Conservation (phyloP, 2,113 vertebrate genomes). For the Chionis minor region DNA sequence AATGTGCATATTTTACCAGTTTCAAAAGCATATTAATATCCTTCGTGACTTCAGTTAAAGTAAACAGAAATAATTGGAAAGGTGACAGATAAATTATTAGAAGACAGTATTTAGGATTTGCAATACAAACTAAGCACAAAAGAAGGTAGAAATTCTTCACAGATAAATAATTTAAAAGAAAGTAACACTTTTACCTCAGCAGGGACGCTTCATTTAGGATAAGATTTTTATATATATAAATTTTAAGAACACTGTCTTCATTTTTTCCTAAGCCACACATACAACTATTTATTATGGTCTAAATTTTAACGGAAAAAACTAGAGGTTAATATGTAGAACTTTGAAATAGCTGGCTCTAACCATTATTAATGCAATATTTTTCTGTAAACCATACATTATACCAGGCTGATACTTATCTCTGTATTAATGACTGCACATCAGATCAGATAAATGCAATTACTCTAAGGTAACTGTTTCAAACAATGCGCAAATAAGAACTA, state of each 20-base stretch:
- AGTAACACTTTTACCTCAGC: not conserved
- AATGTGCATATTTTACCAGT: constrained; percentile 32
- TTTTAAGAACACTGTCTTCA: not conserved
- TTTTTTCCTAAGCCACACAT: not conserved
- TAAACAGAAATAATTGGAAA: constrained; percentile 62
- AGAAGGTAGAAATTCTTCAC: not conserved
- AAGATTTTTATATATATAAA: not conserved
- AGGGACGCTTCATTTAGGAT: not conserved
- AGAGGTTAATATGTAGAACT: not conserved
- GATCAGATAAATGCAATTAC: not conserved
- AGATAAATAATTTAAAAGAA: constrained; percentile 48
- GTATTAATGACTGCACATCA: not conserved
- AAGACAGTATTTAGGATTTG: constrained; percentile 36
- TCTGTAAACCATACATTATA: not conserved
- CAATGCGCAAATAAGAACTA: not conserved
- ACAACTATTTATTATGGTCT: not conserved
- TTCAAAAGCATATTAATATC: constrained; percentile 62
- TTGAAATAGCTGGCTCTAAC: not conserved
- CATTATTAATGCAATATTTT: not conserved
- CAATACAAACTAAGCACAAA: constrained; percentile 20
- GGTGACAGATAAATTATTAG: constrained; percentile 48
- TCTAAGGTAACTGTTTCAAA: not conserved
- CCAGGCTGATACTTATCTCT: not conserved
- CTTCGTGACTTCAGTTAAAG: constrained; percentile 46
- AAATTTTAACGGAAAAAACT: not conserved